phyloP scores from a whole-genome alignment of 2,888 invertebrate genomes.

The Allygus modestus region DNA sequence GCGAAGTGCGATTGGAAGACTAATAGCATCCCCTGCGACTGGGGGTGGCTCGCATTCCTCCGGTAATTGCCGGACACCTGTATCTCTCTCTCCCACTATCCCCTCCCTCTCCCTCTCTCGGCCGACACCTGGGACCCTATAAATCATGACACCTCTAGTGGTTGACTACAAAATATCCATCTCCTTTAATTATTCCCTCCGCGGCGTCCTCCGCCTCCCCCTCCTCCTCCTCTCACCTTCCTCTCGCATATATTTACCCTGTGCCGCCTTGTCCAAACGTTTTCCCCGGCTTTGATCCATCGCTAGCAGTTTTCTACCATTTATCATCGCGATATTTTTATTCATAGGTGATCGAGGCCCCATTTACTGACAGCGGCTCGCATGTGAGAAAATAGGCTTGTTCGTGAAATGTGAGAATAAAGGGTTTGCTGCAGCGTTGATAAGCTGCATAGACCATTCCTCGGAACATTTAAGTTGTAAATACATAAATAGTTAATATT shows the following conservation, averaged over 20 bases:
- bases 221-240: background rate
- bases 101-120: constrained; percentile 16
- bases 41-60: constrained; percentile 45
- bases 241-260: constrained; percentile 46
- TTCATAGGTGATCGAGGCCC: background rate
- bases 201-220: constrained; percentile 9
- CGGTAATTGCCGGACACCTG: constrained; percentile 52
- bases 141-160: constrained; percentile 58
- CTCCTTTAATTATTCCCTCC: constrained; percentile 57
- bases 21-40: background rate
- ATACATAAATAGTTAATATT: too few species aligned
- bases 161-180: constrained; percentile 56
- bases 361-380: background rate
- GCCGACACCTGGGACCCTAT: constrained; percentile 50
- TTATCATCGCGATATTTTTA: constrained; percentile 27
- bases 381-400: too few species aligned
- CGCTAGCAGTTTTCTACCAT: constrained; percentile 18
- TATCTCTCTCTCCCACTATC: constrained; percentile 19
- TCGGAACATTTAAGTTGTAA: too few species aligned
- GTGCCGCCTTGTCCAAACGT: constrained; percentile 41
- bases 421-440: too few species aligned
- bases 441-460: too few species aligned
- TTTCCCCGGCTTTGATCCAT: constrained; percentile 18
- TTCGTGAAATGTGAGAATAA: too few species aligned
- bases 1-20: constrained; percentile 37